Evolutionary conservation across 2,113 vertebrate genomes (phyloP).

Genomic region (Trochalopteron elliotii): DNA sequence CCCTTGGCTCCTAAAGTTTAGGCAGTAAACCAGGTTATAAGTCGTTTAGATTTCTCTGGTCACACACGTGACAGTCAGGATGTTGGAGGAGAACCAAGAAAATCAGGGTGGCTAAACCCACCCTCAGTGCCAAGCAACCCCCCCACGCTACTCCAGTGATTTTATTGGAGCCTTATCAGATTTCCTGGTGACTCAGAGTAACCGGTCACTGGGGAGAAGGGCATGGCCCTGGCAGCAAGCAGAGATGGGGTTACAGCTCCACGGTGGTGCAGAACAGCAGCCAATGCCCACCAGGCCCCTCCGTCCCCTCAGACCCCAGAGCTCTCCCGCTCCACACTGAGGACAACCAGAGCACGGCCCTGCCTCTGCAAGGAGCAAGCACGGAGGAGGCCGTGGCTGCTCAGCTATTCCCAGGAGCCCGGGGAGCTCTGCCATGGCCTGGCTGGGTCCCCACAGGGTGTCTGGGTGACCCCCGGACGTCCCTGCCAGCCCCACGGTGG

Average conservation of each 20-base stretch:
- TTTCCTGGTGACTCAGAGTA: slow-evolving; percentile 20
- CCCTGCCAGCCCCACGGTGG: background rate
- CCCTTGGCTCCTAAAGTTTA: background rate
- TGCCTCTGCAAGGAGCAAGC: background rate
- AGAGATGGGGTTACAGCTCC: background rate
- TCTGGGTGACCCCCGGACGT: fast-evolving
- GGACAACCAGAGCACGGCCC: background rate
- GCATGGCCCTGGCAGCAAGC: background rate
- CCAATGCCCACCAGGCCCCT: background rate
- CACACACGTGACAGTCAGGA: background rate
- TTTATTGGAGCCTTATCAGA: slow-evolving; percentile 35
- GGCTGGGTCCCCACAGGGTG: background rate
- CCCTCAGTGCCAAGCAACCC: background rate
- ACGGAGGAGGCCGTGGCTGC: background rate
- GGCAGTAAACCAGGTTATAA: background rate
- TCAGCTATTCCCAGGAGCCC: fast-evolving
- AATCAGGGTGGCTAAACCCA: background rate
- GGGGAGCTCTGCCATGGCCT: background rate
- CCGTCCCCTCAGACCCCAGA: background rate
- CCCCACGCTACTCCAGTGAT: background rate
- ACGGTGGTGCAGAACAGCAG: fast-evolving
- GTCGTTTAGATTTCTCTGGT: fast-evolving
- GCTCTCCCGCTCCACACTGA: fast-evolving
- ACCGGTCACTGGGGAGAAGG: background rate
- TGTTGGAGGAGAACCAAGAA: background rate